These are phyloP conservation scores for Cinclus cinclus DNA, from an alignment of 2,113 vertebrate genomes.

Conservation along the genomic window DNA sequence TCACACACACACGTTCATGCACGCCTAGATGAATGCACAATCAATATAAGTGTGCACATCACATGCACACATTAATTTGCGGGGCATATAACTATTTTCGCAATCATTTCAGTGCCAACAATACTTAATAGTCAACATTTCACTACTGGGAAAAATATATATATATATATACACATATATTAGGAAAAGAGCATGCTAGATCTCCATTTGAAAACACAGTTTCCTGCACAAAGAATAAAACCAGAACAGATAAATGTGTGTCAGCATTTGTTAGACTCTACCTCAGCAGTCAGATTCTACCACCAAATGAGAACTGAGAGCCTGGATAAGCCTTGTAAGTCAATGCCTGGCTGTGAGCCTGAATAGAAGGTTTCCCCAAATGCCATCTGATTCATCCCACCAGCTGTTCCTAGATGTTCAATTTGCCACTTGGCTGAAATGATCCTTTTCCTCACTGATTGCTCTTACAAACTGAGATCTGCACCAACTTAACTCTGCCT, in stretches of 20 bases:
- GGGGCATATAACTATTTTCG: neutral
- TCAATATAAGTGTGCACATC: neutral
- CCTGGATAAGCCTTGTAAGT: neutral
- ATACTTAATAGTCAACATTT: neutral
- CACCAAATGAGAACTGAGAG: neutral
- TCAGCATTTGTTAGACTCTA: neutral
- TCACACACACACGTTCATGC: neutral
- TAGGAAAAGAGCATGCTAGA: neutral
- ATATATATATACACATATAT: too few relatives aligned
- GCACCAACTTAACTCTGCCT: neutral
- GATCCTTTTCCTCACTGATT: neutral
- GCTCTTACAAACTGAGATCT: neutral
- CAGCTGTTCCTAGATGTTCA: slow-evolving; percentile 34
- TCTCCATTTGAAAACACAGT: neutral
- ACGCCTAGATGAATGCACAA: neutral
- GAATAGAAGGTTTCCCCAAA: neutral
- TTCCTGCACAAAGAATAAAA: neutral
- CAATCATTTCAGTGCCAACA: neutral
- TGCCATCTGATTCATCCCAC: neutral
- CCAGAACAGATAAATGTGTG: neutral
- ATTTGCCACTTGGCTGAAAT: neutral
- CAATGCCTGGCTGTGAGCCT: neutral
- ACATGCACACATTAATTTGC: neutral
- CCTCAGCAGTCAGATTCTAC: neutral
- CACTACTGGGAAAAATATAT: neutral